These are phyloP conservation scores for Aptenodytes patagonicus DNA, from an alignment of 2,113 vertebrate species.

Conservation along the genomic window DNA sequence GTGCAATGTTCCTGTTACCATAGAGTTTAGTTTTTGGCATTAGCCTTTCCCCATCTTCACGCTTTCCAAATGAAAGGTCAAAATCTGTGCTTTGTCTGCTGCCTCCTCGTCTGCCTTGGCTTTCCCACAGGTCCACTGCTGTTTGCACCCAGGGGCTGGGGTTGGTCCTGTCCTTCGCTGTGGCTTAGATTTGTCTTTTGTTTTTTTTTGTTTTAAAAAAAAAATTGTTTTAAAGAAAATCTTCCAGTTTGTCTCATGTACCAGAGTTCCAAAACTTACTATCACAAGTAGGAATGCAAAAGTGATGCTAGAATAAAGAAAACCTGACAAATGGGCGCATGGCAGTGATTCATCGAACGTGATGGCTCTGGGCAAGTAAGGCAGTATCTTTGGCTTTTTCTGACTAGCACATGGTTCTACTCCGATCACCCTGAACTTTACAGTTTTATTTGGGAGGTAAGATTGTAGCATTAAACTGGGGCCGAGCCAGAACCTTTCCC, in stretches of 20 bases:
- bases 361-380: not conserved
- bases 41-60: not conserved
- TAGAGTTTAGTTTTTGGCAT: not conserved
- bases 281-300: conserved; percentile 9
- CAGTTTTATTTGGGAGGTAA: not conserved
- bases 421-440: not conserved
- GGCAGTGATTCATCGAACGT: not conserved
- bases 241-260: not conserved
- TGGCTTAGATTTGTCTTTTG: not conserved
- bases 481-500: not conserved
- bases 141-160: not conserved
- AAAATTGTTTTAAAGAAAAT: not conserved
- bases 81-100: not conserved
- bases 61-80: not conserved
- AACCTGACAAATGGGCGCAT: not conserved
- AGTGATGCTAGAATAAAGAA: conserved; percentile 57
- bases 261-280: not conserved
- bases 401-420: not conserved
- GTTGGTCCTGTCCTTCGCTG: not conserved
- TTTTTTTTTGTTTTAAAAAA: not conserved
- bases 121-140: not conserved
- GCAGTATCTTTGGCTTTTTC: not conserved
- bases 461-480: not conserved
- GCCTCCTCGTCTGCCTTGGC: not conserved
- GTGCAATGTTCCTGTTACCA: not conserved